These are phyloP conservation scores for Ranitomeya variabilis DNA, from an alignment of 2,113 vertebrate genomes.

Conservation along the genomic window DNA sequence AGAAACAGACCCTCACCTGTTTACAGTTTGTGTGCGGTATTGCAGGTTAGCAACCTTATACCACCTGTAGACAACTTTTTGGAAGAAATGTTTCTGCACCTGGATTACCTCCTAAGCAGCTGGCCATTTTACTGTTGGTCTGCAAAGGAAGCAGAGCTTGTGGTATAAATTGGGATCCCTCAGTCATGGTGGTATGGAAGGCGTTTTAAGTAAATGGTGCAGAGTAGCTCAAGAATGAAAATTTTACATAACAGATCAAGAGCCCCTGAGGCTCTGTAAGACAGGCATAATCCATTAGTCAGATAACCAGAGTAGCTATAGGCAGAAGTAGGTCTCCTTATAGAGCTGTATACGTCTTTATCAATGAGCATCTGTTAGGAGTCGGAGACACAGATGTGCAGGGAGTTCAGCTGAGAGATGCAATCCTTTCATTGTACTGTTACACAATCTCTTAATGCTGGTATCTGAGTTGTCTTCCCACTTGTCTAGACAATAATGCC, in stretches of 20 bases:
- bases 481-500: not conserved
- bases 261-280: not conserved
- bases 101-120: not conserved
- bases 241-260: not conserved
- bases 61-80: too few relatives aligned
- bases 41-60: too few relatives aligned
- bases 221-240: not conserved
- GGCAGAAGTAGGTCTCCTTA: conserved; percentile 19
- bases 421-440: not conserved
- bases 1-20: too few relatives aligned
- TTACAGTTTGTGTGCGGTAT: too few relatives aligned
- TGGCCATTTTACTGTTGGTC: not conserved
- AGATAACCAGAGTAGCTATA: not conserved
- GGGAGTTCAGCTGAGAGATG: not conserved
- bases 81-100: too few relatives aligned
- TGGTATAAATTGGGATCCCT: not conserved
- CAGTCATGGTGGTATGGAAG: not conserved
- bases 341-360: conserved; percentile 34
- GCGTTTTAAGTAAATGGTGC: not conserved
- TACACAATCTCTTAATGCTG: not conserved
- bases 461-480: not conserved
- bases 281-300: not conserved
- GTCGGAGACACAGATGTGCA: conserved; percentile 39
- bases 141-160: not conserved
- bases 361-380: conserved; percentile 42